Percentiles rank a stretch among this genome's conserved stretches.
phyloP scores from a whole-genome alignment of 2,888 invertebrate genomes.

The Torymus tubicola region DNA sequence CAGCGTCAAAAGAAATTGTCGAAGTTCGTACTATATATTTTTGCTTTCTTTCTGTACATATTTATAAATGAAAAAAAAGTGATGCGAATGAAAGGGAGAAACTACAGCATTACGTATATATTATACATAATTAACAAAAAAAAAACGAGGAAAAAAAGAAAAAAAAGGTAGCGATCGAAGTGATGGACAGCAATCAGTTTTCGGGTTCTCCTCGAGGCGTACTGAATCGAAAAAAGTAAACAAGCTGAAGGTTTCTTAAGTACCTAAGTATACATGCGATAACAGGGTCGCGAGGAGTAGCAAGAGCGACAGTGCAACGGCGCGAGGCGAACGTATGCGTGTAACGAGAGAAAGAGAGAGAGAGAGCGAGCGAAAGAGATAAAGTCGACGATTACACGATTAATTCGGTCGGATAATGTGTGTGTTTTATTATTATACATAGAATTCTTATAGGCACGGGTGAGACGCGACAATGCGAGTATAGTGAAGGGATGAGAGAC shows the following conservation, averaged over 20 bases:
- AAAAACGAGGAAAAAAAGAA: slow-evolving; percentile 29
- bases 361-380: too few species aligned
- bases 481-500: neutral
- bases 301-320: slow-evolving; percentile 1
- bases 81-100: slow-evolving; percentile 13
- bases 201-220: slow-evolving; percentile 18
- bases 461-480: neutral
- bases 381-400: slow-evolving; percentile 36
- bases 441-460: slow-evolving; percentile 36
- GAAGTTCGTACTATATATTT: slow-evolving; percentile 52
- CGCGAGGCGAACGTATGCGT: slow-evolving; percentile 27
- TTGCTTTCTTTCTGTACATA: slow-evolving; percentile 58
- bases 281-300: neutral
- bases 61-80: slow-evolving; percentile 51
- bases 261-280: slow-evolving; percentile 22
- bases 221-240: neutral
- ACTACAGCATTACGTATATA: slow-evolving; percentile 47
- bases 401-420: slow-evolving; percentile 41
- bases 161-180: neutral
- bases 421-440: slow-evolving; percentile 49
- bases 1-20: slow-evolving; percentile 26
- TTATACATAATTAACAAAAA: slow-evolving; percentile 42
- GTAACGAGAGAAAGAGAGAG: slow-evolving; percentile 25
- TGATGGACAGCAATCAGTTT: too few species aligned
- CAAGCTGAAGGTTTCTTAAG: slow-evolving; percentile 44